Conservation (phyloP, 2,797 vertebrate genomes). For the Danio albolineatus region DNA sequence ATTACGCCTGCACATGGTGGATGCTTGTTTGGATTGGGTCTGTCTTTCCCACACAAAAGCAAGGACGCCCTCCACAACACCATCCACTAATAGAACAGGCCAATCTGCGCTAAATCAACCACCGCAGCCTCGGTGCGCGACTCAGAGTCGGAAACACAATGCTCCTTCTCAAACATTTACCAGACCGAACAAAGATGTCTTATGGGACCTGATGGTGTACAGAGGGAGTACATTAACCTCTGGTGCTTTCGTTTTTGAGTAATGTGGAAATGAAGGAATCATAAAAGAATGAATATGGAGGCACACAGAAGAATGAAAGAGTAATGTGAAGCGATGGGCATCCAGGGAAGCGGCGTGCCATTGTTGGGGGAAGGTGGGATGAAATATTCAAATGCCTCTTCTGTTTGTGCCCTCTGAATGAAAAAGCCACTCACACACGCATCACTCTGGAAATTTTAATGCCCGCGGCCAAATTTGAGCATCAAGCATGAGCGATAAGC, state of each 20-base stretch:
- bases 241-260: slow-evolving; percentile 10
- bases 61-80: slow-evolving; percentile 34
- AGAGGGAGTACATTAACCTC: slow-evolving; percentile 40
- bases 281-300: slow-evolving; percentile 35
- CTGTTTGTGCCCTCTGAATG: slow-evolving; percentile 45
- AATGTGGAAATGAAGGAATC: slow-evolving; percentile 11
- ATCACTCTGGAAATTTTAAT: slow-evolving; percentile 42
- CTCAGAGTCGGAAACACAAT: slow-evolving; percentile 27
- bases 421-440: slow-evolving; percentile 37
- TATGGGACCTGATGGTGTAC: neutral
- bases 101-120: slow-evolving; percentile 52
- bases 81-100: slow-evolving; percentile 61
- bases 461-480: slow-evolving; percentile 37
- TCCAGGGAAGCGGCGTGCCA: neutral
- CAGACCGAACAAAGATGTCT: slow-evolving; percentile 14
- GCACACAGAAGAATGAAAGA: slow-evolving; percentile 26
- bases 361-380: slow-evolving; percentile 9
- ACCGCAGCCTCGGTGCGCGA: neutral
- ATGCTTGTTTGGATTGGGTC: slow-evolving; percentile 66
- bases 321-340: slow-evolving; percentile 39
- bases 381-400: slow-evolving; percentile 49
- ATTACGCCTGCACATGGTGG: slow-evolving; percentile 70
- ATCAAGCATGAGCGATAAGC: slow-evolving; percentile 38
- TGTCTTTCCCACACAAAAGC: slow-evolving; percentile 69
- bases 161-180: slow-evolving; percentile 35